Evolutionary conservation across 2,888 invertebrate species (phyloP), one percentile per base, ranked within the genome.

Genomic region (Elmis aenea): DNA sequence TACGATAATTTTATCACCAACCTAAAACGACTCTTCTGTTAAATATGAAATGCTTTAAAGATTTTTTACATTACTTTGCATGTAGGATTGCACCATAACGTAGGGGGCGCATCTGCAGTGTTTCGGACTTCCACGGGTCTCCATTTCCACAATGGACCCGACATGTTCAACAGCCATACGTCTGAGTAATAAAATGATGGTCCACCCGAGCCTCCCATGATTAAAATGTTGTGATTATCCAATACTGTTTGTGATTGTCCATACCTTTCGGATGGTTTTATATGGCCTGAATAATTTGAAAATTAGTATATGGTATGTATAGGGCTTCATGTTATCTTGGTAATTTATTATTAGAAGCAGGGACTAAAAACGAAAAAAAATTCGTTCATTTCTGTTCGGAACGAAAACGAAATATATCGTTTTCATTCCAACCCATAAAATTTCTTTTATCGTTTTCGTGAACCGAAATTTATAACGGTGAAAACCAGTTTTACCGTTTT

Each of bases 71-170:
- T n/a, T n/a, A 82, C 82, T 68, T 77, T 83, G 66, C 92, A 92
- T 29, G 89, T 91, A 34, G 92, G 91, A 70, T 93, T 91, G 64
- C 91, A 92, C 90, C 93, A 93, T 61, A 93, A 83, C 59, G 89
- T 86, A 1, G 85, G 81, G 13, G 93, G 85, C 23, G 85, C 83
- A 74, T 83, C 82, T 55, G 85, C 82, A 50, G 81, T 78, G 59
- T 88, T 85, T 46, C 75, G 74, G 14, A 94, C 80, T 40, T 76
- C 77, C 27, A 94, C 70, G 63, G 83, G 80, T 57, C 74, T 77
- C 85, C 86, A 83, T 38, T 74, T 77, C 87, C 87, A 88, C 14
- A 72, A 66, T 18, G 58, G 46, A 1, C 77, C 78, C 45, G 73
- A 75, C 82, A 93, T 84, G 42, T 63, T 84, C 38, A 96, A 70